A percentile compares a stretch with the other conserved stretches of the same genome.
These are phyloP conservation scores for Serranus cabrilla DNA, from an alignment of 2,797 vertebrate genomes.

Conservation along the genomic window DNA sequence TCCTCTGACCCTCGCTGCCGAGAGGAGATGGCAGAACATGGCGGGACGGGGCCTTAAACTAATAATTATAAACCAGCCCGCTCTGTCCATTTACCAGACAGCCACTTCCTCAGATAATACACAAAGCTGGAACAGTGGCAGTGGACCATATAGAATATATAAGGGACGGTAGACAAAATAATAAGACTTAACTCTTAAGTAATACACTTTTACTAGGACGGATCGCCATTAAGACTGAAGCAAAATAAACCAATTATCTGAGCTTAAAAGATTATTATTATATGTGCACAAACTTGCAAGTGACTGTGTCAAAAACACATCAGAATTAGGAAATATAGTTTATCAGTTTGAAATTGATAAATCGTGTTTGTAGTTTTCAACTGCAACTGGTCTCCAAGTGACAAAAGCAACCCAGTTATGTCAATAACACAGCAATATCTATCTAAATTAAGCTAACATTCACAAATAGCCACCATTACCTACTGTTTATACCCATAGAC, in stretches of 20 bases:
- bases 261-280: no score
- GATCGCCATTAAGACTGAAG: background rate
- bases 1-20: constrained; percentile 63
- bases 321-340: no score
- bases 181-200: constrained; percentile 3
- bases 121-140: constrained; percentile 29
- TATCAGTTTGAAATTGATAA: no score
- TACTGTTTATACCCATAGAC: background rate
- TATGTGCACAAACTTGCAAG: no score
- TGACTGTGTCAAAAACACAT: no score
- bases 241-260: no score
- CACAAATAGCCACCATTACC: background rate
- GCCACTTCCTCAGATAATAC: constrained; percentile 66
- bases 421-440: background rate
- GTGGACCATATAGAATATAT: constrained; percentile 2
- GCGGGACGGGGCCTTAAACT: constrained; percentile 67
- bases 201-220: no score
- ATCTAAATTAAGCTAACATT: background rate
- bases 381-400: background rate
- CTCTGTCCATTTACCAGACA: constrained; percentile 63
- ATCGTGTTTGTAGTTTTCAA: no score
- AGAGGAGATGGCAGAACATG: constrained; percentile 71
- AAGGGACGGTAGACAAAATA: background rate
- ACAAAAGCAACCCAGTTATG: background rate
- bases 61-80: constrained; percentile 73